These are phyloP conservation scores for Myzus persicae DNA, from an alignment of 1,140 invertebrate genomes.

Conservation along the genomic window DNA sequence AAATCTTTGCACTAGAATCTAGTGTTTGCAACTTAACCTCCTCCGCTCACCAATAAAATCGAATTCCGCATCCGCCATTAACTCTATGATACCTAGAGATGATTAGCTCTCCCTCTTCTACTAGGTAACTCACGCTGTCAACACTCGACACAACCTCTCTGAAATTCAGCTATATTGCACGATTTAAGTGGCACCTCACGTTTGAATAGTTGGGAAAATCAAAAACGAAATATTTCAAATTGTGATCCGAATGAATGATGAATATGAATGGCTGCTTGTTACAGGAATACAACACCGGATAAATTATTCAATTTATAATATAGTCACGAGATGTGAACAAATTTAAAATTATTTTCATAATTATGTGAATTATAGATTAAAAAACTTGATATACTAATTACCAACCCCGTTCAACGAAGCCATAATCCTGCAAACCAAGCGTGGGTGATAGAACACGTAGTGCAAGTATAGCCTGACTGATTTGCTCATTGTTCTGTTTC, in stretches of 20 bases:
- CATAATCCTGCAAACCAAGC: background rate
- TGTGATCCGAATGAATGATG: background rate
- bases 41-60: background rate
- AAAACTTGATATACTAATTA: no score
- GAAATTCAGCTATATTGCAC: background rate
- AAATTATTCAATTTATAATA: background rate
- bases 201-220: background rate
- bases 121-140: background rate
- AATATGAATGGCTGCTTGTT: background rate
- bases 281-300: background rate
- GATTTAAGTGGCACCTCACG: no score
- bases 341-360: background rate
- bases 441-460: background rate
- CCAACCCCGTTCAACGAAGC: no score
- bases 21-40: background rate
- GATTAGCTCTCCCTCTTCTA: background rate
- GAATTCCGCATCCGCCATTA: background rate
- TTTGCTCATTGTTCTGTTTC: no score
- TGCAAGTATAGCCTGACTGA: rapidly evolving
- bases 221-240: background rate
- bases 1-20: background rate
- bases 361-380: background rate
- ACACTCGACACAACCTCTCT: background rate
- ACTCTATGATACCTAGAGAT: background rate
- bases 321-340: background rate